Evolutionary conservation across 2,888 invertebrate species (phyloP).

Genomic region (Dolichomitus sp.): DNA sequence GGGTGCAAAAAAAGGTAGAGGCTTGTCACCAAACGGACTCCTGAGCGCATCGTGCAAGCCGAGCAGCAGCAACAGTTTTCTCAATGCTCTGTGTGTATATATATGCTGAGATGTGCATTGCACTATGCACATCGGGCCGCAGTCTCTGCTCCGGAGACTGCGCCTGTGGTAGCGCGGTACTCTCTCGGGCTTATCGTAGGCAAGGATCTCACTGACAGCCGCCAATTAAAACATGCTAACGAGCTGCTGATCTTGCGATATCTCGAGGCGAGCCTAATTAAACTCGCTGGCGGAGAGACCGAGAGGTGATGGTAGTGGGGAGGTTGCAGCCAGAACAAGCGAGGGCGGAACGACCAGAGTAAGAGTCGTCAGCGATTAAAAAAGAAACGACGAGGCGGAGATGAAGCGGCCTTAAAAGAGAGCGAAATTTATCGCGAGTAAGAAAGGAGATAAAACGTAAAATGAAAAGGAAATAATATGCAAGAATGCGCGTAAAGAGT

Average conservation of each 20-base stretch:
- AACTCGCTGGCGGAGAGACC: constrained; percentile 77
- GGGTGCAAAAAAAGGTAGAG: constrained; percentile 70
- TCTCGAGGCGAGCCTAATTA: constrained; percentile 83
- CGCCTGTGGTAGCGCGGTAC: constrained; percentile 49
- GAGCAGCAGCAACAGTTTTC: constrained; percentile 57
- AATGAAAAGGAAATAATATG: neutral
- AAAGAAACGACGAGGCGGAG: constrained; percentile 43
- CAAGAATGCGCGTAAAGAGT: neutral
- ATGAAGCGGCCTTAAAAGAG: constrained; percentile 58
- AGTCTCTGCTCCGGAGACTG: constrained; percentile 48
- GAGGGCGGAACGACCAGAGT: constrained; percentile 61
- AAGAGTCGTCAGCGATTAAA: constrained; percentile 44
- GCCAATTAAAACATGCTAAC: constrained; percentile 86
- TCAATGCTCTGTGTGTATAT: constrained; percentile 19
- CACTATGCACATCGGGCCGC: constrained; percentile 27
- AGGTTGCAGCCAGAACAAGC: constrained; percentile 41
- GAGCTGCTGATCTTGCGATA: constrained; percentile 85
- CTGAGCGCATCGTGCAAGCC: constrained; percentile 56
- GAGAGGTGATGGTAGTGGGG: constrained; percentile 57
- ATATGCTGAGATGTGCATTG: constrained; percentile 47
- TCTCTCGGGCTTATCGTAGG: constrained; percentile 77
- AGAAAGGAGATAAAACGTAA: constrained; percentile 8
- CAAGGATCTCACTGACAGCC: constrained; percentile 84
- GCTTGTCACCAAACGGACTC: constrained; percentile 79
- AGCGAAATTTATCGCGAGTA: constrained; percentile 48